Evolutionary conservation across 2,888 invertebrate species (phyloP).

Genomic region (Thysanoteuthis rhombus): DNA sequence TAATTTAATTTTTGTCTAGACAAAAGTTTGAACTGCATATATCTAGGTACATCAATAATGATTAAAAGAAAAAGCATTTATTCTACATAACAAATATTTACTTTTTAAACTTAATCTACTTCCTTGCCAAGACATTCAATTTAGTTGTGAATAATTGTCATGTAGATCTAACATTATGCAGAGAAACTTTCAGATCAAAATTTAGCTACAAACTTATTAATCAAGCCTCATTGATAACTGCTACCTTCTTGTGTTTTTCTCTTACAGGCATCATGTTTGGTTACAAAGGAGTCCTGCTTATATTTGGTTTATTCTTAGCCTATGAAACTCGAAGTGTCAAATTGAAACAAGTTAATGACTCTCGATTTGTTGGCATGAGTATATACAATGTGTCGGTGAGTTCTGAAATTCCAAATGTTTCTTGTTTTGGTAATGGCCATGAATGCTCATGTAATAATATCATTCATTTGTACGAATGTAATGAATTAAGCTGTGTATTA

Average conservation of each 20-base stretch:
- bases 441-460: neutral
- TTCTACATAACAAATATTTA: no score
- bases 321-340: constrained; percentile 98
- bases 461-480: neutral
- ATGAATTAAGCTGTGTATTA: no score
- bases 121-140: no score
- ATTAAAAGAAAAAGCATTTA: no score
- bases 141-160: no score
- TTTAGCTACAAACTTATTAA: neutral
- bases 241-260: neutral
- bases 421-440: neutral
- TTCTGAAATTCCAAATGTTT: constrained; percentile 21
- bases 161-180: no score
- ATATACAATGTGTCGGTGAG: constrained; percentile 96
- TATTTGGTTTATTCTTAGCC: constrained; percentile 96
- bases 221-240: neutral
- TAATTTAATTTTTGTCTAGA: no score
- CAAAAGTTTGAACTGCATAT: no score
- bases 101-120: no score
- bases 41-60: no score
- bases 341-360: constrained; percentile 94
- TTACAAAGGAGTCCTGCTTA: constrained; percentile 94
- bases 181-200: no score
- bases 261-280: constrained; percentile 88
- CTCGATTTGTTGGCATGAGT: constrained; percentile 97